Evolutionary conservation across 2,888 invertebrate genomes (phyloP).

Genomic region (Fabriciana adippe): DNA sequence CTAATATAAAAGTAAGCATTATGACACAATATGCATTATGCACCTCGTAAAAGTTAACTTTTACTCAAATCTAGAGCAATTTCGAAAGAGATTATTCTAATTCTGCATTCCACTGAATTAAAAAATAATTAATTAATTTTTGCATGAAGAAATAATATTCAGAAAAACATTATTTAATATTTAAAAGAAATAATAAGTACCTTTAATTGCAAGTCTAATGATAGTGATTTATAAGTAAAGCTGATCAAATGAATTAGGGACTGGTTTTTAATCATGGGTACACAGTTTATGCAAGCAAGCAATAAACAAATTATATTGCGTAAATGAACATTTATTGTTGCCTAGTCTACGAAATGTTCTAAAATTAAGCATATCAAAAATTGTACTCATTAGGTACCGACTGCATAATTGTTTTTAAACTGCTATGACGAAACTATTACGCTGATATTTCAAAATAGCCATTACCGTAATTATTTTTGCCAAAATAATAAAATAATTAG

Average conservation of each 20-base stretch:
- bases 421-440: conserved; percentile 1
- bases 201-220: conserved; percentile 4
- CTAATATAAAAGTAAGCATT: too few species aligned
- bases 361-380: not conserved
- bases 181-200: too few species aligned
- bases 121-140: conserved; percentile 10
- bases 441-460: not conserved
- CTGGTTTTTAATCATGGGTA: conserved; percentile 10
- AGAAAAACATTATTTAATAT: not conserved
- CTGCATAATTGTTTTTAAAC: not conserved
- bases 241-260: conserved; percentile 12
- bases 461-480: not conserved
- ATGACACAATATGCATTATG: too few species aligned
- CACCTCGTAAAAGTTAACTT: too few species aligned
- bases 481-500: not conserved
- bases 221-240: conserved; percentile 7
- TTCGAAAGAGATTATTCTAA: conserved; percentile 11
- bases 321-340: not conserved
- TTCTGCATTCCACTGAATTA: conserved; percentile 12
- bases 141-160: conserved; percentile 14
- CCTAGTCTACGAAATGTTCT: not conserved
- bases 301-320: conserved; percentile 17
- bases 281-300: conserved; percentile 14
- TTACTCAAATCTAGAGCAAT: conserved; percentile 3
- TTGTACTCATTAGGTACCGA: conserved; percentile 9